Evolutionary conservation across 2,797 vertebrate genomes (phyloP).

Genomic region (Galago senegalensis): DNA sequence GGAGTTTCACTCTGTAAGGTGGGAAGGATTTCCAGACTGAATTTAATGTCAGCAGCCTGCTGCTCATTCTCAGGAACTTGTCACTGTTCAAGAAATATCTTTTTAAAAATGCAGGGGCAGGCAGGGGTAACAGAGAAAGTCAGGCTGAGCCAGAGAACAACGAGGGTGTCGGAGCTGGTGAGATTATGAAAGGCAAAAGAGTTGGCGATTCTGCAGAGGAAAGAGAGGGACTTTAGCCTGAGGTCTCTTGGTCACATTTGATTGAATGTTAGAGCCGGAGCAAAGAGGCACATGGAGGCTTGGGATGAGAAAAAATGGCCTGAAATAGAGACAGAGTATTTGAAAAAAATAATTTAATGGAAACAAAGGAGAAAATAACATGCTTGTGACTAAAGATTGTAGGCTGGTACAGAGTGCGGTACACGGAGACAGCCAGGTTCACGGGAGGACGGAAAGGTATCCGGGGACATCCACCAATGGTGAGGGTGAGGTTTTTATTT

Average conservation of each 20-base stretch:
- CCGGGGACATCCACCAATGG: too few species aligned
- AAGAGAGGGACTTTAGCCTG: not conserved
- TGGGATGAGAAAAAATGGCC: not conserved
- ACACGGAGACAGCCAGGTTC: not conserved
- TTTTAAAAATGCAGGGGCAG: slow-evolving; percentile 29
- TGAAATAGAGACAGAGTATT: not conserved
- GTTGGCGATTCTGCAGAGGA: not conserved
- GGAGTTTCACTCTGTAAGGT: slow-evolving; percentile 3
- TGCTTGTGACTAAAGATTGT: not conserved
- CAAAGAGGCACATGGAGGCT: not conserved
- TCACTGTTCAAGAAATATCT: not conserved
- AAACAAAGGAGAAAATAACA: slow-evolving; percentile 13
- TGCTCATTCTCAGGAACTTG: not conserved
- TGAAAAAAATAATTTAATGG: not conserved
- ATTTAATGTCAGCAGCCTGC: not conserved
- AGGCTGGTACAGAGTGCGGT: not conserved
- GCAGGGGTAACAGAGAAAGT: not conserved
- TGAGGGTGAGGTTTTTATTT: not conserved
- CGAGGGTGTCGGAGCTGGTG: not conserved
- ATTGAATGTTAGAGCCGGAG: not conserved
- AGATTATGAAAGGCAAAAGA: not conserved
- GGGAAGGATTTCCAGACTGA: slow-evolving; percentile 63
- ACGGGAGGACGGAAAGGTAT: not conserved
- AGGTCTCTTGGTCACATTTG: not conserved
- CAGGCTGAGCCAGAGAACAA: not conserved